Evolutionary conservation across 1,140 invertebrate genomes (phyloP), one percentile per base, ranked within the genome.

Genomic region (Coelopa frigida): DNA sequence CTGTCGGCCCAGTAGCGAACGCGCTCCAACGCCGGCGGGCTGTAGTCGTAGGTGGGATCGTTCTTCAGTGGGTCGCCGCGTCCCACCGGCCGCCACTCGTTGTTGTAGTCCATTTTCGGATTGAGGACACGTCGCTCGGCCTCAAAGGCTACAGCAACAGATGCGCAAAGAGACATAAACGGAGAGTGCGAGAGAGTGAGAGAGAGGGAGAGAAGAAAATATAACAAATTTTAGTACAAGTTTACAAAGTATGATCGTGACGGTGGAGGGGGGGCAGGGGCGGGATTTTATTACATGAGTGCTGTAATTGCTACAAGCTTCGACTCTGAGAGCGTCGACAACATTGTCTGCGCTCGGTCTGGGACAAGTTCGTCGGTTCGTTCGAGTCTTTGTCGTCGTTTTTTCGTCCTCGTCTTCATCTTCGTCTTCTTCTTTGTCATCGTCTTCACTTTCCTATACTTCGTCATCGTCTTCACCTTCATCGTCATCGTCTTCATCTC

Each of bases 11-110:
- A 87, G 54, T 87, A 87, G 51, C 83, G 83, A 11, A 87, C 84
- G 15, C 77, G 70, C 23, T 86, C 84, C 22, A 87, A 60, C 4
- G 84, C 78, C 3, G 85, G 84, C 3, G 84, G 85, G 17, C 85
- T 83, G 57, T 87, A 87, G 56, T 86, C 84, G 56, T 82, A 87
- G 3, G 84, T 87, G 2, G 85, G 84, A 63, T 87, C 84, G 56
- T 87, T 86, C 53, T 84, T 83, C 18, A 87, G 57, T 0, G 84
- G 84, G 65, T 87, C 83, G 2, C 84, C 83, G 27, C 81, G 77
- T 6, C 84, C 84, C 22, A 77, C 72, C 2, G 85, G 85, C 46
- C 81, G 84, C 85, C 85, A 87, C 62, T 86, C 82, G 39, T 77
- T 76, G 49, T 66, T 66, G 51, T 65, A 66, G 24, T 66, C 62